phyloP scores from a whole-genome alignment of 2,113 vertebrate species.

The Nettapus auritus region DNA sequence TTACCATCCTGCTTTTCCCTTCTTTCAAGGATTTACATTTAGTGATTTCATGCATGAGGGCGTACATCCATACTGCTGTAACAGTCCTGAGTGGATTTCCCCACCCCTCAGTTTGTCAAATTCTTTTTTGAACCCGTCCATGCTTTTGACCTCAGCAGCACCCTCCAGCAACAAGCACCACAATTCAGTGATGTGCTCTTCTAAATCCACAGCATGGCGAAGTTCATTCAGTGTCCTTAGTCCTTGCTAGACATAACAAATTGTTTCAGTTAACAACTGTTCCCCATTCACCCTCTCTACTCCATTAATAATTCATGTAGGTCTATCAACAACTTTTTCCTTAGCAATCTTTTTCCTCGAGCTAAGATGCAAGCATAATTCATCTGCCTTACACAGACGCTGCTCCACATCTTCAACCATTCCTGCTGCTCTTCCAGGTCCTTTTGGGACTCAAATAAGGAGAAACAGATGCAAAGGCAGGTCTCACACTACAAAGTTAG shows the following conservation, averaged over 20 bases:
- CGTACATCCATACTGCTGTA: not conserved
- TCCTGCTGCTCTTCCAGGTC: not conserved
- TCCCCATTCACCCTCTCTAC: not conserved
- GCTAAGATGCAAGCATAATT: not conserved
- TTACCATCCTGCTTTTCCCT: not conserved
- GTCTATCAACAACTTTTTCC: not conserved
- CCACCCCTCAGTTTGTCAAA: not conserved
- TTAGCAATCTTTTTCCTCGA: not conserved
- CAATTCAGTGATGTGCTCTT: not conserved
- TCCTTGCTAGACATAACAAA: not conserved
- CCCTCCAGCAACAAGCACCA: not conserved
- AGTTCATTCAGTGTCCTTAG: not conserved
- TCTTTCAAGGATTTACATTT: not conserved
- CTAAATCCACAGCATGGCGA: not conserved
- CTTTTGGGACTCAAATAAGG: not conserved
- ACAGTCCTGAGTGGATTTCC: not conserved
- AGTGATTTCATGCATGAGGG: not conserved
- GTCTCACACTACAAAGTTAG: not conserved
- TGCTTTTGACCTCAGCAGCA: not conserved
- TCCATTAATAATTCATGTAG: not conserved
- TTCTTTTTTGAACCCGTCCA: not conserved
- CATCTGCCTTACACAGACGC: not conserved
- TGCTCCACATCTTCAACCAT: not conserved
- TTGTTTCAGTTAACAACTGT: not conserved
- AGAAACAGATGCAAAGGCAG: not conserved